Evolutionary conservation across 2,113 vertebrate species (phyloP).

Genomic region (Illadopsis cleaveri): DNA sequence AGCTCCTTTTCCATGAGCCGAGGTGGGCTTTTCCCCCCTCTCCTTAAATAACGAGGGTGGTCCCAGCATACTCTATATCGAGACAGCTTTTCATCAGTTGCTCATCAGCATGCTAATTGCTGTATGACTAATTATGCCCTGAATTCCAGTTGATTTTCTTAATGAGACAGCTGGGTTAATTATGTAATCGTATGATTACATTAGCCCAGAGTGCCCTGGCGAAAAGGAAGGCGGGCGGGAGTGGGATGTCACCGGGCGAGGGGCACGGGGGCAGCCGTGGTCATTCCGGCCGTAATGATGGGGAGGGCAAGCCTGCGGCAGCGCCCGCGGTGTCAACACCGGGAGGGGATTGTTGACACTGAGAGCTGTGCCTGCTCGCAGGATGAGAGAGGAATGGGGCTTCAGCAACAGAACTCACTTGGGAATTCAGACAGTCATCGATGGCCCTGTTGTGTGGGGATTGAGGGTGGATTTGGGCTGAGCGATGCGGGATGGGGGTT

Average conservation of each 20-base stretch:
- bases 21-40: background rate
- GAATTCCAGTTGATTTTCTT: slow-evolving; percentile 92
- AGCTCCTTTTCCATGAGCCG: background rate
- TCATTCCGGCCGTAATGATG: background rate
- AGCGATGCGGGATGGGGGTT: background rate
- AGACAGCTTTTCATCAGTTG: slow-evolving; percentile 83
- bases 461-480: background rate
- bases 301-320: background rate
- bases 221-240: slow-evolving; percentile 62
- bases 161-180: slow-evolving; percentile 95
- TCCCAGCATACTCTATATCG: slow-evolving; percentile 71
- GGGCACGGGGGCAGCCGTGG: slow-evolving; percentile 18
- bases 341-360: background rate
- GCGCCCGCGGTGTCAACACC: background rate
- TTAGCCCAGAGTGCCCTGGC: slow-evolving; percentile 83
- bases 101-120: slow-evolving; percentile 89
- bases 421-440: background rate
- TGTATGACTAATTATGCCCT: slow-evolving; percentile 91
- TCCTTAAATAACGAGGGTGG: slow-evolving; percentile 72
- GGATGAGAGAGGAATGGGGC: background rate
- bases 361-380: background rate
- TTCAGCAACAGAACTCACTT: background rate
- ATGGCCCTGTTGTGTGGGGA: rapidly evolving
- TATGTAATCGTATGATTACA: slow-evolving; percentile 92
- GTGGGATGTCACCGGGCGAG: slow-evolving; percentile 61